phyloP scores from a whole-genome alignment of 2,113 vertebrate genomes.

The Felis chaus region DNA sequence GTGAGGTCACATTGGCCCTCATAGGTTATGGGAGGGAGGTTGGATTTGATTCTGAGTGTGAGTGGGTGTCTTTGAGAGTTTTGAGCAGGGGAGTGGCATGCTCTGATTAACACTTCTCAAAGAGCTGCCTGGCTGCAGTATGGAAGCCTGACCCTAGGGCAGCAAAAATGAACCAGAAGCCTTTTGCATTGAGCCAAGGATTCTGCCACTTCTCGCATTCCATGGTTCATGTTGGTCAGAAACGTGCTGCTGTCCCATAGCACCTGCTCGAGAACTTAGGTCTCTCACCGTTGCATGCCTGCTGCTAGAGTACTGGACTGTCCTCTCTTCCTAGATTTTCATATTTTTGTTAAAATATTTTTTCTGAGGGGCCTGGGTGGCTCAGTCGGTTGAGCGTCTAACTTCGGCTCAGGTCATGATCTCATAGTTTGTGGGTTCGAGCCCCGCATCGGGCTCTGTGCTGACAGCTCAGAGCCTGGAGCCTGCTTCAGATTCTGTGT shows the following conservation, averaged over 20 bases:
- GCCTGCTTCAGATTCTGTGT: too few species aligned
- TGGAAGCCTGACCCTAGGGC: neutral
- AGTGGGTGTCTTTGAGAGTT: neutral
- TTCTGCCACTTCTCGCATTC: neutral
- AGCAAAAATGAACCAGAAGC: neutral
- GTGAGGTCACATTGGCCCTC: neutral
- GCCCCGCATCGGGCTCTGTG: too few species aligned
- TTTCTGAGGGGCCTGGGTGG: too few species aligned
- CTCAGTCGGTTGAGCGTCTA: too few species aligned
- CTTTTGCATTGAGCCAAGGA: neutral
- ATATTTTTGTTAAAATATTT: neutral
- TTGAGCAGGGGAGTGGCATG: neutral
- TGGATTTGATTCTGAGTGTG: neutral
- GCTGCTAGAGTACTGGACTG: neutral
- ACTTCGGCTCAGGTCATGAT: too few species aligned
- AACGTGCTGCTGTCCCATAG: neutral
- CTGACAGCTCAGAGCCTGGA: too few species aligned
- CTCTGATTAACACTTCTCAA: neutral
- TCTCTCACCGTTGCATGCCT: fast-evolving
- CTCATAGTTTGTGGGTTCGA: too few species aligned
- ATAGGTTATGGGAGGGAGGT: neutral
- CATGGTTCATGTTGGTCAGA: fast-evolving
- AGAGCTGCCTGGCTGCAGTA: neutral
- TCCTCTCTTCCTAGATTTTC: neutral
- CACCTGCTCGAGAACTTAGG: fast-evolving